These are phyloP conservation scores for Siphamia tubifer DNA, from an alignment of 2,113 vertebrate genomes.

Conservation along the genomic window DNA sequence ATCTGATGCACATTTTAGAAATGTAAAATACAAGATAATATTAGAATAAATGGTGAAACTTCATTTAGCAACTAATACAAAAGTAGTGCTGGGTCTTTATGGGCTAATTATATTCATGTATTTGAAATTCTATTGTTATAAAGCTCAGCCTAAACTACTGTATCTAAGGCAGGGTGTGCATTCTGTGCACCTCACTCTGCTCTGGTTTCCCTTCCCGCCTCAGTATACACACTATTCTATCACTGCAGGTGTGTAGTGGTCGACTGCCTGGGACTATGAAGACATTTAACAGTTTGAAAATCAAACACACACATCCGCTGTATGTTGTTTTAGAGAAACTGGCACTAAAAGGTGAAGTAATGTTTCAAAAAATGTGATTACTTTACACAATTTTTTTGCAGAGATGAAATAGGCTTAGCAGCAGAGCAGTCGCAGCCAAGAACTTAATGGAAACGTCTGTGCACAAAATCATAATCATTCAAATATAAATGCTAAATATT, in stretches of 20 bases:
- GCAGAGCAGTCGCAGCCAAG: neutral
- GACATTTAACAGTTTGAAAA: conserved; percentile 25
- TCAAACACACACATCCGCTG: conserved; percentile 26
- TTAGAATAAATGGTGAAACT: too few species aligned
- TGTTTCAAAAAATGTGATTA: conserved; percentile 1
- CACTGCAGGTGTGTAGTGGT: neutral
- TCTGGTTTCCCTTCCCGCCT: neutral
- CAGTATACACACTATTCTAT: too few species aligned
- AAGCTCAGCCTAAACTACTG: neutral
- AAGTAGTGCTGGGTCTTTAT: too few species aligned
- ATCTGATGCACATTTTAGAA: too few species aligned
- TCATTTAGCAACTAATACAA: too few species aligned
- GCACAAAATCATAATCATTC: neutral
- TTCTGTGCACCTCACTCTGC: neutral
- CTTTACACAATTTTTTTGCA: too few species aligned
- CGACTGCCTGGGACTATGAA: conserved; percentile 7
- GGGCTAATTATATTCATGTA: too few species aligned
- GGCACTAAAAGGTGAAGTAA: too few species aligned
- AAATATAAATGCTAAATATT: neutral
- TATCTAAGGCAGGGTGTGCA: neutral
- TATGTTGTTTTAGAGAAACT: conserved; percentile 25
- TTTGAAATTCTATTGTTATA: too few species aligned
- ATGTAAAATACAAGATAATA: too few species aligned
- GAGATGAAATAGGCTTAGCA: neutral
- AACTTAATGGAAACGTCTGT: neutral